Evolutionary conservation across 1,140 invertebrate species (phyloP), one percentile per base, ranked within the genome.

Genomic region (Chelonus insularis): DNA sequence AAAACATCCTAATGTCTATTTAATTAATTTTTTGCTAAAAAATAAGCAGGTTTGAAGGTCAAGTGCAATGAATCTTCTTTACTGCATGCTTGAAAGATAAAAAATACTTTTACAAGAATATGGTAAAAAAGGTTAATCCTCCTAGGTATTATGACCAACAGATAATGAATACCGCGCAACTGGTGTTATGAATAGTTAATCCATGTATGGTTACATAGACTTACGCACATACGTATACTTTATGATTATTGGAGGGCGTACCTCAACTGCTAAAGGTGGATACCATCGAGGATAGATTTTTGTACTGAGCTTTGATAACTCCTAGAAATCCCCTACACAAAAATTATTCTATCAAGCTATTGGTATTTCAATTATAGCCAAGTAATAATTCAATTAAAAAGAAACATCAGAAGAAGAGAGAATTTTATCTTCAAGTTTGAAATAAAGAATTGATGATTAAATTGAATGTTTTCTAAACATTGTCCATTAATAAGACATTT

Each of bases 211-310:
- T 14, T 8, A 7, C 20, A 29, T 47, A 45, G 32, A 57, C 16
- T 9, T 8, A 57, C 9, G 25, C 47, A 32, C 25, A 21, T 45
- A 48, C 43, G 37, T 57, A 39, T 56, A 68, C 70, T 75, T 74
- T 73, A 73, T 65, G 73, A 73, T 74, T 72, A 75, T 74, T 71
- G 59, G 65, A 70, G 71, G 72, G 72, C 68, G 71, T 73, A 57
- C 36, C 54, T 41, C 14, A 63, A 63, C 66, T 65, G 63, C 57
- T 66, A 50, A 62, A 57, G 32, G 32, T 51, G 57, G 64, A 66
- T 60, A 52, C 54, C n/a, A n/a, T n/a, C n/a, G n/a, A n/a, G n/a
- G n/a, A n/a, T n/a, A n/a, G n/a, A n/a, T n/a, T n/a, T n/a, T n/a
- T n/a, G n/a, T n/a, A n/a, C n/a, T n/a, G n/a, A n/a, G n/a, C n/a